phyloP scores from a whole-genome alignment of 37 sponge, comb jelly and placozoan species.

The Cladorhizidae sp. region DNA sequence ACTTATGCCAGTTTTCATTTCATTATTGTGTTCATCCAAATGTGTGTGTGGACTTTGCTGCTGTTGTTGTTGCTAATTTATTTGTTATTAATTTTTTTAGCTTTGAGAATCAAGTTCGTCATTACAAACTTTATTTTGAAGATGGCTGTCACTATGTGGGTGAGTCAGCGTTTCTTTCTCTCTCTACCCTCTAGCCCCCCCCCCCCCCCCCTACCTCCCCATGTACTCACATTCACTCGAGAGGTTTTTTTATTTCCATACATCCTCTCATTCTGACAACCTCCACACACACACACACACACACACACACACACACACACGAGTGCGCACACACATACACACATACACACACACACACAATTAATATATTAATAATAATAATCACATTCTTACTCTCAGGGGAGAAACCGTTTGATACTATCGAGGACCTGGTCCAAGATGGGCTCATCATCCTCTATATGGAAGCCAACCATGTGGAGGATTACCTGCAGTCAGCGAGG shows the following conservation, averaged over 20 bases:
- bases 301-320: no score
- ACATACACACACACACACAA: no score
- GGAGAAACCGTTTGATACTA: conserved; percentile 84
- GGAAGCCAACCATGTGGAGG: conserved; percentile 78
- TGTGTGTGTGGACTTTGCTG: neutral
- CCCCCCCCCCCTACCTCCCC: conserved; percentile 1
- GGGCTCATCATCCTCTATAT: conserved; percentile 85
- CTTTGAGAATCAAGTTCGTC: conserved; percentile 63
- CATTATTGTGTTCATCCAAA: no score
- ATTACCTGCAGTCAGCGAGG: conserved; percentile 52
- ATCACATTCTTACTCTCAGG: conserved; percentile 34
- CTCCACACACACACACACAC: no score
- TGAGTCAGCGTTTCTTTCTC: conserved; percentile 10
- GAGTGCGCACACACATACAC: no score
- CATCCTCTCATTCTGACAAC: no score
- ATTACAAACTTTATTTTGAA: conserved; percentile 68
- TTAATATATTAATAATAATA: no score
- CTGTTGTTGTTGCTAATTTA: neutral
- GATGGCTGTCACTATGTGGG: conserved; percentile 65
- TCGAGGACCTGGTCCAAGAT: conserved; percentile 87
- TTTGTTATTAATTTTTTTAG: no score
- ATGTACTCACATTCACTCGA: neutral
- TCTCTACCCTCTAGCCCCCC: neutral
- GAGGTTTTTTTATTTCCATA: neutral
- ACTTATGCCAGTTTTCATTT: no score